A percentile compares a stretch with the other conserved stretches of the same genome.
phyloP scores from a whole-genome alignment of 2,888 invertebrate genomes.

The Morpho deidamia region DNA sequence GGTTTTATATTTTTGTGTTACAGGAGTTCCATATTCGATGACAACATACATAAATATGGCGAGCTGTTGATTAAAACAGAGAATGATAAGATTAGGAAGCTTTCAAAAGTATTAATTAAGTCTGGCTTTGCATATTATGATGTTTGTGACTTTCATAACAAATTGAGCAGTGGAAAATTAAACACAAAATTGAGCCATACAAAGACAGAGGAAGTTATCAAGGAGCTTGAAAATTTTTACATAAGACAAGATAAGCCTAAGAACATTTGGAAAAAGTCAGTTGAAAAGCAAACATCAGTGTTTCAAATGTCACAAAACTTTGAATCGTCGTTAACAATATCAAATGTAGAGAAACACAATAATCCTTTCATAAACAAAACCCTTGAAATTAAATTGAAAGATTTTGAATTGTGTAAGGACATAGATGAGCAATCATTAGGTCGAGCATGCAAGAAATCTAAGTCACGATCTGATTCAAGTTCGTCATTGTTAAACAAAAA shows the following conservation, averaged over 20 bases:
- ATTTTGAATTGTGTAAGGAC: constrained; percentile 47
- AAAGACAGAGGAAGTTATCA: constrained; percentile 34
- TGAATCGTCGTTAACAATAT: constrained; percentile 30
- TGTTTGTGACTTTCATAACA: constrained; percentile 37
- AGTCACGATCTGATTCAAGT: not conserved
- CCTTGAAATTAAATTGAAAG: constrained; percentile 38
- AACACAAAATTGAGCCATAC: constrained; percentile 36
- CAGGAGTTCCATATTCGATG: constrained; percentile 57
- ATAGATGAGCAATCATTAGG: constrained; percentile 43
- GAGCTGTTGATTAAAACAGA: constrained; percentile 40
- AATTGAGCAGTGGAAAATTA: constrained; percentile 36
- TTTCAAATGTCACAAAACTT: constrained; percentile 31
- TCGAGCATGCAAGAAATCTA: constrained; percentile 26
- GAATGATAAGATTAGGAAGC: constrained; percentile 30
- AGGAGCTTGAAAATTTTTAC: constrained; percentile 34
- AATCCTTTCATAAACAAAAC: constrained; percentile 21
- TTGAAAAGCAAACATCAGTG: constrained; percentile 38
- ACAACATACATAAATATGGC: constrained; percentile 57
- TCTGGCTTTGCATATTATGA: constrained; percentile 39
- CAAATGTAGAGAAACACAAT: constrained; percentile 33
- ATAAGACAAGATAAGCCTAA: constrained; percentile 20
- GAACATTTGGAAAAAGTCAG: constrained; percentile 27
- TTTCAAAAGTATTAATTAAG: constrained; percentile 36
- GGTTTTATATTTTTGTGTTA: constrained; percentile 19
- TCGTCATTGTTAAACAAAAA: constrained; percentile 18